Conservation (phyloP, 2,888 invertebrate genomes). For the Hylaea fasciaria region DNA sequence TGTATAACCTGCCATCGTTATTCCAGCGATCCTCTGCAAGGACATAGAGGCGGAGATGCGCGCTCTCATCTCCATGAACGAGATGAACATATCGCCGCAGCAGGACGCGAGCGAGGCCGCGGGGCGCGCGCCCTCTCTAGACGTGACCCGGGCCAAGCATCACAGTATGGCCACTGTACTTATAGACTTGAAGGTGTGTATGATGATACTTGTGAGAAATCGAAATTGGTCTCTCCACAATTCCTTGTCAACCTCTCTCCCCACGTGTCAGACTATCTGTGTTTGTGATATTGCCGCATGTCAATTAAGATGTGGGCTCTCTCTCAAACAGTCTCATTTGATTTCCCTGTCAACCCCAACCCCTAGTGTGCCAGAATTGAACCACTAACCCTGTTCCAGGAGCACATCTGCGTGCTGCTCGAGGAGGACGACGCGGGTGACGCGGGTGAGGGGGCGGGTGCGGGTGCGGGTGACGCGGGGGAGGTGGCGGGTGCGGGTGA, state of each 20-base stretch:
- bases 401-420: conserved; percentile 65
- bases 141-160: too few relatives aligned
- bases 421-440: conserved; percentile 51
- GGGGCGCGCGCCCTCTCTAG: background rate
- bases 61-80: conserved; percentile 27
- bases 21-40: conserved; percentile 69
- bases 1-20: background rate
- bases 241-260: too few relatives aligned
- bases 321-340: too few relatives aligned
- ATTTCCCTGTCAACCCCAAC: too few relatives aligned
- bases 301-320: too few relatives aligned
- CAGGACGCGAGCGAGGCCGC: background rate
- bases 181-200: too few relatives aligned
- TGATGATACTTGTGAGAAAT: too few relatives aligned
- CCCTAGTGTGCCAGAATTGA: too few relatives aligned
- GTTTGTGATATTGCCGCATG: too few relatives aligned
- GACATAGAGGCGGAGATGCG: conserved; percentile 56
- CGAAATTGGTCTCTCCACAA: too few relatives aligned
- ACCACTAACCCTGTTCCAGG: conserved; percentile 48
- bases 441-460: conserved; percentile 50
- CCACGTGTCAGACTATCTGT: too few relatives aligned
- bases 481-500: conserved; percentile 51
- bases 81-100: conserved; percentile 13
- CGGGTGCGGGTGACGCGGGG: conserved; percentile 45
- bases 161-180: too few relatives aligned